A percentile compares a stretch with the other conserved stretches of the same genome.
phyloP scores from a whole-genome alignment of 2,797 vertebrate species.

The Pseudopleuronectes americanus region DNA sequence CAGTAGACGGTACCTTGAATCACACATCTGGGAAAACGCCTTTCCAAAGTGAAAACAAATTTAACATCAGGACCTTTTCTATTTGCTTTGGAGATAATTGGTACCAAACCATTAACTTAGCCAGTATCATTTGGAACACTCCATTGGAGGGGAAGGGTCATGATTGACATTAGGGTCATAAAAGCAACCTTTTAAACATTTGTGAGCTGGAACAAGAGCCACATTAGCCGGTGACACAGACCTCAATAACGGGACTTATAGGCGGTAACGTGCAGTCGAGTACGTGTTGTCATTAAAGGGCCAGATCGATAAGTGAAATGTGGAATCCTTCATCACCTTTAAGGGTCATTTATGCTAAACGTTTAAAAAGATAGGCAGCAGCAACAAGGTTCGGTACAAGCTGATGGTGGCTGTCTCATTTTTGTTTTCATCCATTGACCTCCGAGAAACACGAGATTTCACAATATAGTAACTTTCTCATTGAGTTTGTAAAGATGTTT shows the following conservation, averaged over 20 bases:
- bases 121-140: neutral
- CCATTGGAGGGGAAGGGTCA: slow-evolving; percentile 1
- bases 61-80: neutral
- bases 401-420: too few relatives aligned
- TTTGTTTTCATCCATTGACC: too few relatives aligned
- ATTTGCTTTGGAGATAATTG: slow-evolving; percentile 12
- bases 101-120: slow-evolving; percentile 9
- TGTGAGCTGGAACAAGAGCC: slow-evolving; percentile 38
- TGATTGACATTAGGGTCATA: slow-evolving; percentile 45
- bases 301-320: slow-evolving; percentile 17
- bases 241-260: slow-evolving; percentile 20
- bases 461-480: too few relatives aligned
- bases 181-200: slow-evolving; percentile 47
- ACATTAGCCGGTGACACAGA: slow-evolving; percentile 34
- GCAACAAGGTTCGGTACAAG: too few relatives aligned
- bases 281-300: slow-evolving; percentile 30
- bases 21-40: too few relatives aligned
- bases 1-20: neutral
- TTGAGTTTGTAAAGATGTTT: neutral
- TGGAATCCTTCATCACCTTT: neutral
- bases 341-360: neutral
- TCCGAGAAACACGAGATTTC: too few relatives aligned
- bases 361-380: too few relatives aligned
- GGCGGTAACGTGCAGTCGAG: slow-evolving; percentile 1
- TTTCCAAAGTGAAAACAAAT: too few relatives aligned